Conservation (phyloP, 2,888 invertebrate species). For the Watsonalla cultraria region DNA sequence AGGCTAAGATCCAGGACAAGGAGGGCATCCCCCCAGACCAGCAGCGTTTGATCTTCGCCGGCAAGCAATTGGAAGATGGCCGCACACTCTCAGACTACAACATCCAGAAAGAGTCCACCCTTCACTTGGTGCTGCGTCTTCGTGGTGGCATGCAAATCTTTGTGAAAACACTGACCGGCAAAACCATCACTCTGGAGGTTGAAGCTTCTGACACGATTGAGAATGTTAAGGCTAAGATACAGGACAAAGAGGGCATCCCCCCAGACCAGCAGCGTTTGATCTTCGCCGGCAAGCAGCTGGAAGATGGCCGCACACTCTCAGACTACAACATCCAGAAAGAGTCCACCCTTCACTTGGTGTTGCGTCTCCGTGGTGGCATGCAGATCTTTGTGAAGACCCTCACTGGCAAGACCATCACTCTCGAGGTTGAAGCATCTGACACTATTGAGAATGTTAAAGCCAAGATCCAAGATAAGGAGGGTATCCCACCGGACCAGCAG, state of each 20-base stretch:
- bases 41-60: slow-evolving; percentile 53
- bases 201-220: slow-evolving; percentile 55
- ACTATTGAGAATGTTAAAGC: slow-evolving; percentile 58
- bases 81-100: slow-evolving; percentile 55
- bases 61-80: slow-evolving; percentile 53
- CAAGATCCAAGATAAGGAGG: slow-evolving; percentile 58
- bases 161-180: slow-evolving; percentile 53
- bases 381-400: slow-evolving; percentile 56
- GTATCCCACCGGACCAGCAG: slow-evolving; percentile 58
- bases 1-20: slow-evolving; percentile 63
- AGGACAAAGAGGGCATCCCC: slow-evolving; percentile 56
- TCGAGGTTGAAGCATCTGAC: slow-evolving; percentile 51
- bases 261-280: slow-evolving; percentile 56
- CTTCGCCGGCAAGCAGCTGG: slow-evolving; percentile 57
- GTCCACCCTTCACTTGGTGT: slow-evolving; percentile 52
- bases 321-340: slow-evolving; percentile 66
- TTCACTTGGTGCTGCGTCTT: slow-evolving; percentile 48
- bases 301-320: slow-evolving; percentile 58
- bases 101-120: slow-evolving; percentile 53
- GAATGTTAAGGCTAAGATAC: slow-evolving; percentile 58
- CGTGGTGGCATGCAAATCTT: slow-evolving; percentile 64
- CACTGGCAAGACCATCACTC: slow-evolving; percentile 52
- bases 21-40: slow-evolving; percentile 61
- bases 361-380: slow-evolving; percentile 59
- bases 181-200: slow-evolving; percentile 53